Conservation (phyloP, 2,888 invertebrate species). For the Tenthredo notha region DNA sequence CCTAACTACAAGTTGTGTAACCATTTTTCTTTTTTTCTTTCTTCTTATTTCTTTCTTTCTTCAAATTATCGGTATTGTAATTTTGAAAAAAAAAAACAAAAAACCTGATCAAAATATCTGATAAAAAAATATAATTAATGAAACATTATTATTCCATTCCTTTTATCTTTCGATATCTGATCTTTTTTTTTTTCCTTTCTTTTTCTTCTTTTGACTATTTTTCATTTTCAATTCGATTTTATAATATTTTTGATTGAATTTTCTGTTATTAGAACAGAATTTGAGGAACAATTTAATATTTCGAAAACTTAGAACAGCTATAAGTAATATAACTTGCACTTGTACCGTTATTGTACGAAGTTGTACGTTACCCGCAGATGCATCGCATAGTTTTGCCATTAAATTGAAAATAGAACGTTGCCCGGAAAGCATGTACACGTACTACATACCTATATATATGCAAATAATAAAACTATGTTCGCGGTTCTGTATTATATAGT, state of each 20-base stretch:
- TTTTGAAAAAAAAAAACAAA: not conserved
- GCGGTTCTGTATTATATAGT: conserved; percentile 25
- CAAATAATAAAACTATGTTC: not conserved
- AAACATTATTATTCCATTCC: too few species aligned
- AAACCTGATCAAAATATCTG: too few species aligned
- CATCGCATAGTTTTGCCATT: conserved; percentile 22
- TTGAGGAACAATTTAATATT: too few species aligned
- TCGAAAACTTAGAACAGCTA: not conserved
- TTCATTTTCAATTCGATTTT: not conserved
- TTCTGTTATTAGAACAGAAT: not conserved
- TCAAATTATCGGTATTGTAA: too few species aligned
- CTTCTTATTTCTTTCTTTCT: too few species aligned
- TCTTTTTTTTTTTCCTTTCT: too few species aligned
- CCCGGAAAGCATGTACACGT: not conserved
- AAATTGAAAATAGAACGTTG: conserved; percentile 35
- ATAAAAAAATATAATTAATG: too few species aligned
- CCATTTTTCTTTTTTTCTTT: too few species aligned
- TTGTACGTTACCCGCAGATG: not conserved
- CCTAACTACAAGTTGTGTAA: too few species aligned
- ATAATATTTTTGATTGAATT: not conserved
- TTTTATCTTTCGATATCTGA: too few species aligned
- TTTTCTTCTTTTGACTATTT: too few species aligned
- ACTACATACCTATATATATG: not conserved
- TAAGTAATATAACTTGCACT: not conserved
- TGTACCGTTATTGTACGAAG: not conserved